Base-by-base conservation (phyloP, 2,113 vertebrate genomes). In the Eurystomus gularis region DNA sequence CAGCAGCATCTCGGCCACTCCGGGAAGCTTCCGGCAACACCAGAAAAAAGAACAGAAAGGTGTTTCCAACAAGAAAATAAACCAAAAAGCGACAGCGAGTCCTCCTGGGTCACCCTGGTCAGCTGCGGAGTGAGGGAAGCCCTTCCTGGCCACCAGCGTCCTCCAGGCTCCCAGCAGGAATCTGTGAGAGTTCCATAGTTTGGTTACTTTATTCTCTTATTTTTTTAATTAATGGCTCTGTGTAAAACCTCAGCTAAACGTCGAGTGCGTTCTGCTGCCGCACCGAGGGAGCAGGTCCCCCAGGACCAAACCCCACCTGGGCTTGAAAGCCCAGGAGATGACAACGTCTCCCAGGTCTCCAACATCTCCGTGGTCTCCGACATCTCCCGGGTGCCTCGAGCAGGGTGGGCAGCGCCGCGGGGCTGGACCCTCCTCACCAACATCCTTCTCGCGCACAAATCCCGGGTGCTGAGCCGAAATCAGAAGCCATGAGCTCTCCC, bases 71-170 rank as follows among this genome's bases (percentile, higher is more conserved):
- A 13, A 5, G 24, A 13, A 4, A 4, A 7, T 31, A 62, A n/a
- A 3, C 31, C 26, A 23, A n/a, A 65, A 40, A 52, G 31, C 2
- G 3, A 17, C 2, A 3, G 1, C 0, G 14, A 26, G 31, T 23
- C n/a, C 64, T 80, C 37, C 23, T 51, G 40, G 57, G 68, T 39
- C 54, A n/a, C 21, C 57, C 39, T 51, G 64, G 7, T 2, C 37
- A 51, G 33, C 33, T 18, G 42, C 3, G 8, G 4, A 64, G 28
- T 0, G 2, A 15, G 31, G 57, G 39, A 17, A 26, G 52, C 35
- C 48, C 71, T 51, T 58, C 29, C 24, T 4, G 8, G 35, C 25
- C 3, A 18, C 17, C 62, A 21, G 78, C 35, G 51, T 28, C n/a
- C 19, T 60, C 25, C 5, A 19, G 49, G 39, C 20, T 71, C 60